phyloP scores from a whole-genome alignment of 2,797 vertebrate genomes.

The Sebastes elongatus region DNA sequence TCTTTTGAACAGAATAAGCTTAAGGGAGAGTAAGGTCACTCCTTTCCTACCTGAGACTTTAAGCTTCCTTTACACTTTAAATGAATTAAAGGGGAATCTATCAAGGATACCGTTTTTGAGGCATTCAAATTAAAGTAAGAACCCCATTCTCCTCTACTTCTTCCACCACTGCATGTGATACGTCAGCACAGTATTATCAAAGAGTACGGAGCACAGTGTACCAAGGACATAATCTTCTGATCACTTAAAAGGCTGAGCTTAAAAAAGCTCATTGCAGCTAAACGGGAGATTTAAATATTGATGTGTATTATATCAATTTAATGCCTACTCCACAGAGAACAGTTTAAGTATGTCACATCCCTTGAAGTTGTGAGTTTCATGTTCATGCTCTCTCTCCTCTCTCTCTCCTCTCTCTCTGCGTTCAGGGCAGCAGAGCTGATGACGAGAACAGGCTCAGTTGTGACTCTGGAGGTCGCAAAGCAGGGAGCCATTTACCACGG shows the following conservation, averaged over 20 bases:
- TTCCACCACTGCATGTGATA: background rate
- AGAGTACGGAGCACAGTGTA: background rate
- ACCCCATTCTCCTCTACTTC: background rate
- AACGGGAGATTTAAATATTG: background rate
- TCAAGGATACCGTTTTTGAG: background rate
- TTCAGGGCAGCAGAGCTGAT: conserved; percentile 96
- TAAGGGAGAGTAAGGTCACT: background rate
- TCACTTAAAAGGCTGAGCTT: background rate
- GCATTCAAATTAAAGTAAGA: background rate
- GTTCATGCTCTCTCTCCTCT: background rate
- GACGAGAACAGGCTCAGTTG: conserved; percentile 97
- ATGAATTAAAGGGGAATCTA: background rate
- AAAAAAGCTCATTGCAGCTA: background rate
- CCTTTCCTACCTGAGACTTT: background rate
- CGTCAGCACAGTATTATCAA: background rate
- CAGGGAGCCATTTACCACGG: conserved; percentile 99
- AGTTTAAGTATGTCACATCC: background rate
- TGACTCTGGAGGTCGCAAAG: conserved; percentile 97
- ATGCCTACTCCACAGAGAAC: background rate
- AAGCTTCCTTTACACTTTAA: background rate
- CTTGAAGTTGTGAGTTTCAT: conserved; percentile 7
- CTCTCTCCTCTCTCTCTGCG: background rate
- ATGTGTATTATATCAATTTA: background rate
- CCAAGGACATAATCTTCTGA: background rate
- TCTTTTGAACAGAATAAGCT: too few species aligned